These are phyloP conservation scores for Paratrypauchen microcephalus DNA, from an alignment of 2,797 vertebrate genomes.

Conservation along the genomic window DNA sequence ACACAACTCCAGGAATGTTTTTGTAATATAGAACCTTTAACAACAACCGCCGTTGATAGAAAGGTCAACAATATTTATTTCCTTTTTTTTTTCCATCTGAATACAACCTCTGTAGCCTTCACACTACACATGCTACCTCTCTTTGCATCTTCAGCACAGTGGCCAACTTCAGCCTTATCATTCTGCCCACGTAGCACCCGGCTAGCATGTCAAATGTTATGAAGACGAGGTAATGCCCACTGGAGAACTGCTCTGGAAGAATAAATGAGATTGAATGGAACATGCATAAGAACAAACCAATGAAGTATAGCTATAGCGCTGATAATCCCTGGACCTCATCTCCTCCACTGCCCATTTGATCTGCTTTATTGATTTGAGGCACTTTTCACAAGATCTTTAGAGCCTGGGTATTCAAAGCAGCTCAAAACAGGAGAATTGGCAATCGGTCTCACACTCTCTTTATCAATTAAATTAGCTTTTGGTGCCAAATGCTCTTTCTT, in stretches of 20 bases:
- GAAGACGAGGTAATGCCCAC: neutral
- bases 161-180: neutral
- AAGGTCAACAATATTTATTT: neutral
- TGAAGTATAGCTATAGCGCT: neutral
- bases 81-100: neutral
- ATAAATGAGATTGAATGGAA: neutral
- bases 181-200: slow-evolving; percentile 1
- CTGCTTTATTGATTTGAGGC: neutral
- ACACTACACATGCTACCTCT: neutral
- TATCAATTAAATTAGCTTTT: slow-evolving; percentile 23
- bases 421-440: slow-evolving; percentile 16
- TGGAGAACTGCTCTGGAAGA: neutral
- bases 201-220: slow-evolving; percentile 5
- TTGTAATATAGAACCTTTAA: too few relatives aligned
- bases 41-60: too few relatives aligned
- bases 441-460: slow-evolving; percentile 11
- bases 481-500: slow-evolving; percentile 10
- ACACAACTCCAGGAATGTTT: too few relatives aligned
- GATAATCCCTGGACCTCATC: slow-evolving; percentile 7
- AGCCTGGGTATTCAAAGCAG: slow-evolving; percentile 13
- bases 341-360: slow-evolving; percentile 11
- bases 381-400: slow-evolving; percentile 10
- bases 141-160: neutral
- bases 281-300: slow-evolving; percentile 6
- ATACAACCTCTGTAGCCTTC: neutral